Evolutionary conservation across 2,797 vertebrate genomes (phyloP).

Genomic region (Sciurus vulgaris): DNA sequence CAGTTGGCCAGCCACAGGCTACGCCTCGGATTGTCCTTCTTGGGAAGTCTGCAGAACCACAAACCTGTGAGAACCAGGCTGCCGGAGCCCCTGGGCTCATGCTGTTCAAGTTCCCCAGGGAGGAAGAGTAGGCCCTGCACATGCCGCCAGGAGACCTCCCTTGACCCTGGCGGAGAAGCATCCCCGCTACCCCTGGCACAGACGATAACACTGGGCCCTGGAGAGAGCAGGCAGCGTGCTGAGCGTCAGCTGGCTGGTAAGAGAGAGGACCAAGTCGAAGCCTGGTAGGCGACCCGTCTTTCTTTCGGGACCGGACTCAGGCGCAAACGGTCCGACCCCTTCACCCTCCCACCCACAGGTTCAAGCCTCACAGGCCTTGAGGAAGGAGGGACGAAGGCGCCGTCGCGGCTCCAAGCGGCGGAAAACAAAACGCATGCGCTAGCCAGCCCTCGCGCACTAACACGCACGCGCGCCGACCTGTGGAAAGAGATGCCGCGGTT

Average conservation of each 20-base stretch:
- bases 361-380: not conserved
- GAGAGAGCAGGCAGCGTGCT: not conserved
- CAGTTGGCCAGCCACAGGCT: conserved; percentile 93
- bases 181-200: not conserved
- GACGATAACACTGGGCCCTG: not conserved
- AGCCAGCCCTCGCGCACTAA: not conserved
- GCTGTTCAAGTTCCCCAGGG: not conserved
- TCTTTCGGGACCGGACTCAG: no score
- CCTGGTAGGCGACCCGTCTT: not conserved
- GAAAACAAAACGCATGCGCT: not conserved
- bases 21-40: conserved; percentile 90
- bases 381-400: not conserved
- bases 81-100: not conserved
- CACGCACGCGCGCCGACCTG: conserved; percentile 87
- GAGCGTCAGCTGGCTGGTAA: not conserved
- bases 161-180: not conserved
- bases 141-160: not conserved
- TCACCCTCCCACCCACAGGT: not conserved
- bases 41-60: conserved; percentile 90
- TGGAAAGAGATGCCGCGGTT: conserved; percentile 94
- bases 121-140: not conserved
- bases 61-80: conserved; percentile 33
- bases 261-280: no score
- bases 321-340: not conserved
- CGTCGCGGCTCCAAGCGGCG: not conserved